Base-by-base conservation (phyloP, 2,113 vertebrate species). In the Chroicocephalus ridibundus region DNA sequence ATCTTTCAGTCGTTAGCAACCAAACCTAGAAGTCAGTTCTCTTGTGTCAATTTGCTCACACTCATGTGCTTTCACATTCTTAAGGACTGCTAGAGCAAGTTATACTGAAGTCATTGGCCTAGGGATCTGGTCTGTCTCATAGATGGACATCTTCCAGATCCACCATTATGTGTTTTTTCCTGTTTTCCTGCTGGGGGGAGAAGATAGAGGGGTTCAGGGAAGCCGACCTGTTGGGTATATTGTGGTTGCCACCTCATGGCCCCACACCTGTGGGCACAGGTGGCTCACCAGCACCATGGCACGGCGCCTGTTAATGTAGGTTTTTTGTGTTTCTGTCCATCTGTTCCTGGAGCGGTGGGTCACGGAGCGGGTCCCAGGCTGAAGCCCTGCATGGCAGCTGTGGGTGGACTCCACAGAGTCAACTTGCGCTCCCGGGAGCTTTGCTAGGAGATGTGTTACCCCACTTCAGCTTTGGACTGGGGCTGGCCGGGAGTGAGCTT, bases 391-490 rank as follows among this genome's bases (percentile, higher is more conserved):
- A 6, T 16, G 46, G 52, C 79, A 74, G 40, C 85, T 74, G 57
- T 61, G 86, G 22, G 15, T 71, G 40, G 40, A 29, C 66, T 79
- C 72, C 40, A 44, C 25, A 40, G 34, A 42, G 60, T 36, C 58
- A 79, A 2, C n/a, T 15, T 76, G 40, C 47, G 24, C 40, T 49
- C 19, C 20, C 0, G 1, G 0, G 3, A 75, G 20, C 38, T 81
- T 88, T 82, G 51, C 6, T n/a, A 60, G 46, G 55, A 55, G 34
- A 32, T 3, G 3, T 0, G 2, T 66, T 70, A 15, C 36, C 20
- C 6, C 11, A 10, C n/a, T 86, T 82, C 46, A 86, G 38, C 57
- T 86, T 68, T 71, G 80, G 34, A 18, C 9, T 40, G 2, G 5
- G 51, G n/a, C 76, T 79, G 42, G 14, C 51, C 2, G 5, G 21